Evolutionary conservation across 2,797 vertebrate genomes (phyloP).

Genomic region (Acanthopagrus latus): DNA sequence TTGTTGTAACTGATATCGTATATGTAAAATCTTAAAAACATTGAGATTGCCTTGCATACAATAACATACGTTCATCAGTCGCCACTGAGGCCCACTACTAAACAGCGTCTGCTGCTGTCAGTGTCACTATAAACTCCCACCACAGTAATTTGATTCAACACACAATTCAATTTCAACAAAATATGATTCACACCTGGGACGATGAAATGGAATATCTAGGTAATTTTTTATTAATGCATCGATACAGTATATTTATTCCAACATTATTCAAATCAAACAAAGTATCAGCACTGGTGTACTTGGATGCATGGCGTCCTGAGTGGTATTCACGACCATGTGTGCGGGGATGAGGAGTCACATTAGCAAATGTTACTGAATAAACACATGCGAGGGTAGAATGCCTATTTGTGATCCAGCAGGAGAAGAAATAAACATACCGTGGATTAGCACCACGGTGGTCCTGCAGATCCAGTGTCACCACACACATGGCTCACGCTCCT

Average conservation of each 20-base stretch:
- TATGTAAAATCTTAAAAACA: no score
- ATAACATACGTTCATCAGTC: no score
- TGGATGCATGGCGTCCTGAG: background rate
- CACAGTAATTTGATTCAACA: no score
- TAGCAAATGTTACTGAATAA: slow-evolving; percentile 19
- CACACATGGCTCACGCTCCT: slow-evolving; percentile 28
- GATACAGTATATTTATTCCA: background rate
- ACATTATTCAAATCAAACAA: background rate
- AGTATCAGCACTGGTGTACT: background rate
- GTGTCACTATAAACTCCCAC: no score
- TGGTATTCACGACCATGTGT: slow-evolving; percentile 22
- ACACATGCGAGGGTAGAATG: background rate
- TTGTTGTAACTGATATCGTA: no score
- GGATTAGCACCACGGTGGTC: slow-evolving; percentile 38
- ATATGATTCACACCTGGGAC: background rate
- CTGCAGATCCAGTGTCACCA: slow-evolving; percentile 28
- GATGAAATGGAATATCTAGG: background rate
- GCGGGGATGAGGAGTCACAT: slow-evolving; percentile 14
- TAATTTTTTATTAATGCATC: background rate
- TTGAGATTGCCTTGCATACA: no score
- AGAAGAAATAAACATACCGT: background rate
- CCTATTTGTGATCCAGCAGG: slow-evolving; percentile 32
- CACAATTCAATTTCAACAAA: background rate
- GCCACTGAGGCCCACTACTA: no score
- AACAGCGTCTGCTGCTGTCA: no score